These are phyloP conservation scores for Oreohelix idahoensis DNA, from an alignment of 1,140 invertebrate species.

Conservation along the genomic window DNA sequence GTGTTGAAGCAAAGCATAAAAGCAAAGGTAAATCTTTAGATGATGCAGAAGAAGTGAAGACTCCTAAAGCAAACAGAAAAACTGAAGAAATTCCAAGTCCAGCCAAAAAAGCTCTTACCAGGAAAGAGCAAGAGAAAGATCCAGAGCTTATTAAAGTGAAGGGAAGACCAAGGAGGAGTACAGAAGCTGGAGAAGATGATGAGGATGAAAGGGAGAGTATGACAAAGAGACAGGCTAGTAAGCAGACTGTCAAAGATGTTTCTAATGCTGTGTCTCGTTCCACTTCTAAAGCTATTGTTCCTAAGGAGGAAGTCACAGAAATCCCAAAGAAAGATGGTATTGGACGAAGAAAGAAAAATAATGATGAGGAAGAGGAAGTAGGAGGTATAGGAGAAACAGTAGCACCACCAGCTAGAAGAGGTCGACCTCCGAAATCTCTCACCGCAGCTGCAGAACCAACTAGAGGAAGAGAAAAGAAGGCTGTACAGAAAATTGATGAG, in stretches of 20 bases:
- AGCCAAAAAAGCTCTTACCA: slow-evolving; percentile 42
- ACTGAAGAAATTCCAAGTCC: slow-evolving; percentile 22
- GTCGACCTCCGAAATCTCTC: slow-evolving; percentile 18
- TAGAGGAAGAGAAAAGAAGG: background rate
- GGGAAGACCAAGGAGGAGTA: slow-evolving; percentile 44
- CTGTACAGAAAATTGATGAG: no score
- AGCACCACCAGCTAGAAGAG: background rate
- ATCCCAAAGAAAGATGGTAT: slow-evolving; percentile 15
- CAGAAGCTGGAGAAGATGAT: slow-evolving; percentile 39
- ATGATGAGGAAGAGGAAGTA: slow-evolving; percentile 34
- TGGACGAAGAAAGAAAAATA: slow-evolving; percentile 1
- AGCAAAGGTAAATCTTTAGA: slow-evolving; percentile 30
- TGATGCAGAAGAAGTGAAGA: slow-evolving; percentile 24
- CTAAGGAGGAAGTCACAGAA: slow-evolving; percentile 10
- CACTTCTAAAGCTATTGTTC: background rate
- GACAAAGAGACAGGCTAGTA: background rate
- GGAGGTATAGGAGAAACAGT: slow-evolving; percentile 14
- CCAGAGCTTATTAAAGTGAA: background rate
- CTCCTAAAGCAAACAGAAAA: slow-evolving; percentile 4
- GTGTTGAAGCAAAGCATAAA: background rate
- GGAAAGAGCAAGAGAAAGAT: slow-evolving; percentile 39
- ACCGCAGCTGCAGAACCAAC: background rate
- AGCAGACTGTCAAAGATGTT: background rate
- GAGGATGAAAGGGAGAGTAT: background rate
- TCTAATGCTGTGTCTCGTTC: background rate